Percentiles rank a stretch among this genome's conserved stretches.
phyloP scores from a whole-genome alignment of 2,888 invertebrate genomes.

The Teinopalpus imperialis region DNA sequence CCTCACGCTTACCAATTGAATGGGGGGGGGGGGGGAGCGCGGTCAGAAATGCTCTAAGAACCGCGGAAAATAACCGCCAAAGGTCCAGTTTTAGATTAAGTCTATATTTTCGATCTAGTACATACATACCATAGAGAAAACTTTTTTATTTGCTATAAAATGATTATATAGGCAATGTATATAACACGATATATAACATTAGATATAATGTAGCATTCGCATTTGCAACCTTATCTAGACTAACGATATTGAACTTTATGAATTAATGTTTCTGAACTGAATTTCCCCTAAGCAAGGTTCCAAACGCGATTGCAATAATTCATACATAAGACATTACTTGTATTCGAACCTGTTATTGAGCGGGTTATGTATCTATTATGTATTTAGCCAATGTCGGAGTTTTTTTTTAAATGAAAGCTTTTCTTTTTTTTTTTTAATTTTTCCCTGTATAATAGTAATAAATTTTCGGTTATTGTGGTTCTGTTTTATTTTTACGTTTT shows the following conservation, averaged over 20 bases:
- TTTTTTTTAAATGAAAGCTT: conserved; percentile 8
- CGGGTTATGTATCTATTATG: too few relatives aligned
- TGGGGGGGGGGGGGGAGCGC: too few relatives aligned
- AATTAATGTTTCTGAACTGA: too few relatives aligned
- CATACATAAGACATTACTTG: not conserved
- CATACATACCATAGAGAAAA: too few relatives aligned
- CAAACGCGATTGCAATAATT: not conserved
- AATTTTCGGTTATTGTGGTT: conserved; percentile 20
- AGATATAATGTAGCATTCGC: not conserved
- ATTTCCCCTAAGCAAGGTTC: not conserved
- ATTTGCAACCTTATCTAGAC: not conserved
- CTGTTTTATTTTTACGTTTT: conserved; percentile 9
- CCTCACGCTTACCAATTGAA: too few relatives aligned
- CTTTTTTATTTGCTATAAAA: too few relatives aligned
- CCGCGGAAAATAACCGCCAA: too few relatives aligned
- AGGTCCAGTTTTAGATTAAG: too few relatives aligned
- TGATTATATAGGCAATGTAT: too few relatives aligned
- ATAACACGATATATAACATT: conserved; percentile 9
- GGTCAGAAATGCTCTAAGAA: too few relatives aligned
- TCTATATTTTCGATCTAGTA: too few relatives aligned
- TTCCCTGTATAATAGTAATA: conserved; percentile 21
- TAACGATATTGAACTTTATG: not conserved
- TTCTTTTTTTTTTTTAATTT: conserved; percentile 16
- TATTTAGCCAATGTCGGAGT: conserved; percentile 12
- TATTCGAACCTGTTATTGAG: not conserved